A percentile compares a stretch with the other conserved stretches of the same genome.
phyloP scores from a whole-genome alignment of 2,797 vertebrate species.

The Onychomys torridus region DNA sequence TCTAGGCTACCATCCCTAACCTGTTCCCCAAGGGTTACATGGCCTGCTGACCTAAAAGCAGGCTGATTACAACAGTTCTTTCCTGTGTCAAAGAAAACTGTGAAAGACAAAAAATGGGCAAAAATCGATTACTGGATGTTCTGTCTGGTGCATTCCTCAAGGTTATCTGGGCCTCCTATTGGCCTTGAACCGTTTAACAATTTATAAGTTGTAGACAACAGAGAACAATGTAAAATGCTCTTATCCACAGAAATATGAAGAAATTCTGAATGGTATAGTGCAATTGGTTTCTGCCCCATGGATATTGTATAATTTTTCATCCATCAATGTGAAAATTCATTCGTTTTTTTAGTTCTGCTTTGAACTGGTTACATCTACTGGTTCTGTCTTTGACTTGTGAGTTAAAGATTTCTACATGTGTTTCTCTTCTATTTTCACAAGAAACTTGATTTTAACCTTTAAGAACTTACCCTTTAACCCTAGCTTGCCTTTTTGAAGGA shows the following conservation, averaged over 20 bases:
- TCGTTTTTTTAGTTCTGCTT: conserved; percentile 41
- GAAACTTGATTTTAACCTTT: conserved; percentile 53
- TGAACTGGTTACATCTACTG: conserved; percentile 54
- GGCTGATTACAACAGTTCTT: conserved; percentile 67
- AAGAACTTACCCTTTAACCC: conserved; percentile 52
- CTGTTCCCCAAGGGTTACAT: conserved; percentile 49
- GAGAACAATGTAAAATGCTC: conserved; percentile 43
- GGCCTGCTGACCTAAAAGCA: conserved; percentile 67
- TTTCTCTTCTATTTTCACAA: conserved; percentile 61
- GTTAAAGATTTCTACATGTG: conserved; percentile 40
- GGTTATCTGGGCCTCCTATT: conserved; percentile 52
- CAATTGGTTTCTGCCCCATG: conserved; percentile 27
- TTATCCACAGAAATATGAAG: conserved; percentile 61
- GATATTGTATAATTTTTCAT: conserved; percentile 26
- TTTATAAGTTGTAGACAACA: conserved; percentile 50
- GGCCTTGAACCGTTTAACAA: conserved; percentile 67
- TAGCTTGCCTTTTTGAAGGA: conserved; percentile 25
- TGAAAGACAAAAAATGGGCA: conserved; percentile 53
- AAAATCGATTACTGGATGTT: conserved; percentile 54
- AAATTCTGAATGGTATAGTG: conserved; percentile 25
- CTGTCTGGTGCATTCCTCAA: conserved; percentile 43
- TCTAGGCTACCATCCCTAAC: conserved; percentile 54
- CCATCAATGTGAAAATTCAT: conserved; percentile 60
- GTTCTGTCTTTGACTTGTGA: conserved; percentile 56
- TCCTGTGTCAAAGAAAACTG: conserved; percentile 72